A percentile compares a stretch with the other conserved stretches of the same genome.
Conservation (phyloP, 2,797 vertebrate genomes). For the Caiman crocodilus region DNA sequence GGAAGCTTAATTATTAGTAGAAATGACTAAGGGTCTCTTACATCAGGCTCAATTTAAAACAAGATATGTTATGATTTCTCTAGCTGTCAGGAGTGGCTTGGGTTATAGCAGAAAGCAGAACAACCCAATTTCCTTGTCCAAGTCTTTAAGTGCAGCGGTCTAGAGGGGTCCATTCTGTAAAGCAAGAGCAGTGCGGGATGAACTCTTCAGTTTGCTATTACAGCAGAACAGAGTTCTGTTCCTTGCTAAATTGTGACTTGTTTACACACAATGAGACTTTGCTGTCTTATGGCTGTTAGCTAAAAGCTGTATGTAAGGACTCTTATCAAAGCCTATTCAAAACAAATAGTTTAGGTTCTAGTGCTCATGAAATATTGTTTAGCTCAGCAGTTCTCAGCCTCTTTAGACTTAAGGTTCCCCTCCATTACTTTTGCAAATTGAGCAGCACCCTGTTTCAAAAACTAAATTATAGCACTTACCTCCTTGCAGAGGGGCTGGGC, state of each 20-base stretch:
- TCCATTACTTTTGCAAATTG: too few relatives aligned
- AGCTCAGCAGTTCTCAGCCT: too few relatives aligned
- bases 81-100: neutral
- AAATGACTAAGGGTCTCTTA: neutral
- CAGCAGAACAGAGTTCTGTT: neutral
- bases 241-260: neutral
- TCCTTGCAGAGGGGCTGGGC: too few relatives aligned
- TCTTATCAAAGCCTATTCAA: neutral
- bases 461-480: too few relatives aligned
- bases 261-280: neutral
- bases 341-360: neutral
- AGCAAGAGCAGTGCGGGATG: neutral
- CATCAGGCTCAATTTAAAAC: neutral
- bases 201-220: accelerated
- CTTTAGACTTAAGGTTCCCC: too few relatives aligned
- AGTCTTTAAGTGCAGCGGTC: neutral
- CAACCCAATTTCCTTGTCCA: neutral
- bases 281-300: neutral
- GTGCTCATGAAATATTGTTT: neutral
- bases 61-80: neutral
- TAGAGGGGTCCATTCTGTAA: neutral
- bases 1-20: neutral
- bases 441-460: too few relatives aligned
- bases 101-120: neutral
- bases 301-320: neutral